Percentiles rank a stretch among this genome's conserved stretches.
phyloP scores from a whole-genome alignment of 2,888 invertebrate species.

The Drosophila atripex region DNA sequence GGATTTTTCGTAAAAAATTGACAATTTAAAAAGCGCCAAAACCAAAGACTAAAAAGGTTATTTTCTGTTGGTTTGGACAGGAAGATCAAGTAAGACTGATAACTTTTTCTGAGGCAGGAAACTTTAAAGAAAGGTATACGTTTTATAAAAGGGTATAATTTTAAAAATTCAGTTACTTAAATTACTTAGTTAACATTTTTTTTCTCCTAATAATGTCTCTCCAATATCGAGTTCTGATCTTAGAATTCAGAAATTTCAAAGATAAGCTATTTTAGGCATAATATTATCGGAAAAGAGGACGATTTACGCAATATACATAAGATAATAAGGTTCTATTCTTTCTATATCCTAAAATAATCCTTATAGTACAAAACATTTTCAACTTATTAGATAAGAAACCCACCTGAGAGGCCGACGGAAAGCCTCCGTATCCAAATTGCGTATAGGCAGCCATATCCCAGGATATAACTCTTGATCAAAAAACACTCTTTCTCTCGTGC shows the following conservation, averaged over 20 bases:
- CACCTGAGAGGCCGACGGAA: slow-evolving; percentile 96
- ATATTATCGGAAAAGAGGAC: too few relatives aligned
- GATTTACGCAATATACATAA: too few relatives aligned
- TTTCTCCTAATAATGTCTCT: too few relatives aligned
- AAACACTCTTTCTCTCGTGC: slow-evolving; percentile 10
- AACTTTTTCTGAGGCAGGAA: slow-evolving; percentile 2
- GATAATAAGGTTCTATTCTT: too few relatives aligned
- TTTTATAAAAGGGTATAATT: too few relatives aligned
- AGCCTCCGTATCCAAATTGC: slow-evolving; percentile 94
- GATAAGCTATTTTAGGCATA: too few relatives aligned
- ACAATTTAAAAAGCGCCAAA: slow-evolving; percentile 22
- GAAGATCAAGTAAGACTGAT: slow-evolving; percentile 27
- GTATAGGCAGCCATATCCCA: slow-evolving; percentile 89
- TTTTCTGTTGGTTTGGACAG: slow-evolving; percentile 21
- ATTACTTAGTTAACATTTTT: too few relatives aligned
- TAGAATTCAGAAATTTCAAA: too few relatives aligned
- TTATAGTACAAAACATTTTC: too few relatives aligned
- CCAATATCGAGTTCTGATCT: too few relatives aligned
- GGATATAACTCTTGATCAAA: slow-evolving; percentile 9
- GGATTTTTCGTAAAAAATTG: slow-evolving; percentile 10
- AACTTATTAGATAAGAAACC: slow-evolving; percentile 70
- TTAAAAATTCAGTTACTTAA: too few relatives aligned
- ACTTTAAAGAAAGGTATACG: not conserved
- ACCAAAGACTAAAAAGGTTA: slow-evolving; percentile 21
- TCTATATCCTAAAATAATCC: too few relatives aligned